Evolutionary conservation across 2,113 vertebrate genomes (phyloP).

Genomic region (Panthera uncia): DNA sequence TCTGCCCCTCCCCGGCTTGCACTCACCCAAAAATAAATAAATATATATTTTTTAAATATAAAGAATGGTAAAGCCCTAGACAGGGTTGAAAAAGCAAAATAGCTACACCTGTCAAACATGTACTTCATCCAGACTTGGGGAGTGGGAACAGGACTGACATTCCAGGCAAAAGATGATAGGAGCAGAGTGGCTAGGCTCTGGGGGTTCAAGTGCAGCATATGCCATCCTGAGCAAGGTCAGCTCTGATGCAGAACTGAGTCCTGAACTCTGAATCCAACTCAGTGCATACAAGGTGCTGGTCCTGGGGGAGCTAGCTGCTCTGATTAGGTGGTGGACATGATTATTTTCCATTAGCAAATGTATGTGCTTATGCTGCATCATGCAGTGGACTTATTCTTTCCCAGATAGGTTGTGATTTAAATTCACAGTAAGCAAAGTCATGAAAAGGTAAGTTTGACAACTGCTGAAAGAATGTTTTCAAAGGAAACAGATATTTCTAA

Average conservation of each 20-base stretch:
- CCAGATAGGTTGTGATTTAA: constrained; percentile 64
- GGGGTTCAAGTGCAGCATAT: not conserved
- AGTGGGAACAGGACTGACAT: fast-evolving
- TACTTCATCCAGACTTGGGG: not conserved
- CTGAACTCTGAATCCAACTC: not conserved
- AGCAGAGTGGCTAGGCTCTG: fast-evolving
- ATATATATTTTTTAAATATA: not conserved
- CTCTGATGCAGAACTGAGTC: not conserved
- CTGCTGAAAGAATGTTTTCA: constrained; percentile 69
- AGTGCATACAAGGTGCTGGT: no score
- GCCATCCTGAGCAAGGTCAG: not conserved
- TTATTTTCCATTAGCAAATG: constrained; percentile 55
- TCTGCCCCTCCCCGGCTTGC: no score
- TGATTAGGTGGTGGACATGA: constrained; percentile 38
- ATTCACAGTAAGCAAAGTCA: constrained; percentile 63
- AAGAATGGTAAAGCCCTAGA: not conserved
- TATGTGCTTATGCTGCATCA: constrained; percentile 60
- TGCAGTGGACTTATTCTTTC: constrained; percentile 65
- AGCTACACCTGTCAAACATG: not conserved
- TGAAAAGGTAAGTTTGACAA: constrained; percentile 69
- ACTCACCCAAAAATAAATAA: no score
- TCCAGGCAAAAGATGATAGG: not conserved
- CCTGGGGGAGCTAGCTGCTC: not conserved
- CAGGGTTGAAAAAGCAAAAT: not conserved
- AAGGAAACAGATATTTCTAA: constrained; percentile 60